These are phyloP conservation scores for Bradysia coprophila DNA, from an alignment of 1,140 invertebrate species.

Conservation along the genomic window DNA sequence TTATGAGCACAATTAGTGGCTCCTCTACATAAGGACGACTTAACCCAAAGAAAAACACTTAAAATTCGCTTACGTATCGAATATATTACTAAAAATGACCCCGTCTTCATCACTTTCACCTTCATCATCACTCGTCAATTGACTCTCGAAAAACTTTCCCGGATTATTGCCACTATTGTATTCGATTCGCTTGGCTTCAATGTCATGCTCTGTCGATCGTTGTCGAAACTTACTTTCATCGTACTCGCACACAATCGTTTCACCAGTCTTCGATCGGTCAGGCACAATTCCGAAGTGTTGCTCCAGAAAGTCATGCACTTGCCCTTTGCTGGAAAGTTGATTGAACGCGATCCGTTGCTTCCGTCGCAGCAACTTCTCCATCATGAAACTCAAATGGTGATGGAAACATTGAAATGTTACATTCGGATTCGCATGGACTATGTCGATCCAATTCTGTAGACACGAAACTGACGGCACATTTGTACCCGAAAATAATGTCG, in stretches of 20 bases:
- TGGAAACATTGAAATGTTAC: constrained; percentile 68
- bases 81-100: not conserved
- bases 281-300: constrained; percentile 29
- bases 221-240: constrained; percentile 6
- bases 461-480: constrained; percentile 52
- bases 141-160: not conserved
- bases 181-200: not conserved
- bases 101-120: not conserved
- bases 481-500: constrained; percentile 54
- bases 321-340: constrained; percentile 42
- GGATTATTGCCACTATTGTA: not conserved
- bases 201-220: not conserved
- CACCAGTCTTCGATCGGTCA: constrained; percentile 17
- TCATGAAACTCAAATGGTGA: constrained; percentile 88
- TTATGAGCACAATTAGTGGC: too few species aligned
- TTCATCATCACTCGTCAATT: not conserved
- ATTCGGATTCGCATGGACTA: constrained; percentile 33
- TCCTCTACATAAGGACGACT: too few species aligned
- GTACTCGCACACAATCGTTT: constrained; percentile 11
- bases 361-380: constrained; percentile 57
- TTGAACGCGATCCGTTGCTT: constrained; percentile 59
- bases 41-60: too few species aligned
- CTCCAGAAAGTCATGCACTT: constrained; percentile 52
- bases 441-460: constrained; percentile 71
- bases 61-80: too few species aligned